Evolutionary conservation across 2,888 invertebrate genomes (phyloP), one percentile per base, ranked within the genome.

Genomic region (Agrotis ipsilon): DNA sequence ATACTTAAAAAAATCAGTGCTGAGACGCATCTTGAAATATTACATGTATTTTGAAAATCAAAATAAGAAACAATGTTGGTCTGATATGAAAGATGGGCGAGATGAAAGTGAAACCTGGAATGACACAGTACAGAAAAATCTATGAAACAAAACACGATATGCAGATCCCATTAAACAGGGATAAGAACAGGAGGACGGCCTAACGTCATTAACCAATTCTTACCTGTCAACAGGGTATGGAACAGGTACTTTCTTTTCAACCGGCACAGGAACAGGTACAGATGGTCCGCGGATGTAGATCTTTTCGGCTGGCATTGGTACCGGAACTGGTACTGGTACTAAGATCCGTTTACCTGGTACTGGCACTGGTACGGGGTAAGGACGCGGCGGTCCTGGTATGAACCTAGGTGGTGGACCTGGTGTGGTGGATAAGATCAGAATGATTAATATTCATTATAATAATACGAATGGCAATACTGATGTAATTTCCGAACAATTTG

Each of bases 321-420:
- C 91, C 0, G 94, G 94, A 0, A 94, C 90, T 0, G 92, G 89
- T 11, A 89, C 78, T 1, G 87, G 88, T 45, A 91, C 83, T 21
- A 90, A 66, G 18, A 93, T 82, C 14, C 81, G 89, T 78, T 90
- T 91, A n/a, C 92, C 90, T 3, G 92, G 93, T 11, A 92, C 89
- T 2, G 94, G 94, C 2, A 94, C 88, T 0, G 92, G 94, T 14
- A 94, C 93, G 4, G 94, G 94, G 82, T 91, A 92, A 2, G 94
- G 94, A 63, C 93, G 92, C 5, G 91, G 89, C 4, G 93, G 94
- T 55, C 95, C 94, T 2, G 94, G 94, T 52, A 94, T 89, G 3
- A 91, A 67, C 43, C 63, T 82, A 13, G 93, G 93, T 46, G 92
- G 92, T 45, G 93, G 93, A 84, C 94, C 94, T 94, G 46, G 14